Evolutionary conservation across 2,888 invertebrate genomes (phyloP).

Genomic region (Meteorus colon): DNA sequence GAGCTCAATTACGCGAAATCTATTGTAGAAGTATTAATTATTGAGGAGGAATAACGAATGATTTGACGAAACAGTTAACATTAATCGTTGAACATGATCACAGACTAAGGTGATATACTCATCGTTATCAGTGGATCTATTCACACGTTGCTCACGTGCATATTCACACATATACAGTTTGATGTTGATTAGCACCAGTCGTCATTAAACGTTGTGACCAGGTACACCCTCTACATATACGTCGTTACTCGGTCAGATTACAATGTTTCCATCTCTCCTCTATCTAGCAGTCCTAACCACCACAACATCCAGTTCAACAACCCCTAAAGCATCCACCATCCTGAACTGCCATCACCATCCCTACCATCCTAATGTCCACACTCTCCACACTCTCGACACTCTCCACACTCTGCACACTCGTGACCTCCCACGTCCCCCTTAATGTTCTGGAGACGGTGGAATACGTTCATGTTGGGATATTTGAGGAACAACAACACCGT

Average conservation of each 20-base stretch:
- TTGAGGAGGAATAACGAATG: no score
- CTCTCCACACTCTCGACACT: neutral
- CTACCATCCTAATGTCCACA: neutral
- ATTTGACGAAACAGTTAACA: no score
- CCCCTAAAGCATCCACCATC: conserved; percentile 12
- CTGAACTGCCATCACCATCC: neutral
- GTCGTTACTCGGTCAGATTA: conserved; percentile 25
- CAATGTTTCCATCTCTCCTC: conserved; percentile 14
- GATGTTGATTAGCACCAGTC: conserved; percentile 30
- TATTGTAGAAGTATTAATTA: no score
- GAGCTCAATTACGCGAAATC: no score
- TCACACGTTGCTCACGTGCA: neutral
- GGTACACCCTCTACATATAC: conserved; percentile 6
- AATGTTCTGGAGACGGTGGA: conserved; percentile 4
- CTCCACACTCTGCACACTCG: neutral
- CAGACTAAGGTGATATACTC: neutral
- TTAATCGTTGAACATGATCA: no score
- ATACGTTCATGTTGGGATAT: conserved; percentile 19
- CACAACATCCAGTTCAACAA: conserved; percentile 12
- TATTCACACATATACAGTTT: neutral
- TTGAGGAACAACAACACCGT: conserved; percentile 26
- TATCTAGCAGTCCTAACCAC: conserved; percentile 2
- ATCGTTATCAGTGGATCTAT: neutral
- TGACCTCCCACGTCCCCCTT: neutral
- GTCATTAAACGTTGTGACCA: conserved; percentile 23